Percentiles rank a stretch among this genome's conserved stretches.
phyloP scores from a whole-genome alignment of 64 coral and sea anemone species.

The Dendronephthya gigantea region DNA sequence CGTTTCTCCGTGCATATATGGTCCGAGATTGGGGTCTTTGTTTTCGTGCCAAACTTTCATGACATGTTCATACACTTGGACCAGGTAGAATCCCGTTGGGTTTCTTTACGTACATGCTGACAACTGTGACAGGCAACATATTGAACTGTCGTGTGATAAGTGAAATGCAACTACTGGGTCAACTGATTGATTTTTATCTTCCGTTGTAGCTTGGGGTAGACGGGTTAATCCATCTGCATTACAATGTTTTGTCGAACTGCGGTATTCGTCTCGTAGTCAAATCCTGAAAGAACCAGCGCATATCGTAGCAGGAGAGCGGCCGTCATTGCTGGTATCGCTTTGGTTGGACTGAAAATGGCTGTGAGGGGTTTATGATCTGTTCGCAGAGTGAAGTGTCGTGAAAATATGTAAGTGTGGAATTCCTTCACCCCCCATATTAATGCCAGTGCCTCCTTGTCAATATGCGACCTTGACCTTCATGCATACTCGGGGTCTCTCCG shows the following conservation, averaged over 20 bases:
- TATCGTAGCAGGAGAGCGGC: too few species aligned
- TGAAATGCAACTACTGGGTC: constrained; percentile 46
- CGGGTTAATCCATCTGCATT: constrained; percentile 50
- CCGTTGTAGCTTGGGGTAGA: constrained; percentile 35
- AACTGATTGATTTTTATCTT: neutral
- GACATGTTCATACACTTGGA: constrained; percentile 16
- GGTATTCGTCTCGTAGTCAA: too few species aligned
- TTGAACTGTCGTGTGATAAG: constrained; percentile 27
- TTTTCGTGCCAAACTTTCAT: constrained; percentile 20
- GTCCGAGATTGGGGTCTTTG: neutral
- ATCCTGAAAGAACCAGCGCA: too few species aligned
- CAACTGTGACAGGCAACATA: constrained; percentile 27
- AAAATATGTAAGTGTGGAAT: too few species aligned
- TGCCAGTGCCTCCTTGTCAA: too few species aligned
- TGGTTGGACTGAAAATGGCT: too few species aligned
- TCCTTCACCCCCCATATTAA: too few species aligned
- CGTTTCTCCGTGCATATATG: neutral
- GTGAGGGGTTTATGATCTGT: too few species aligned
- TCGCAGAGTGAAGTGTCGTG: too few species aligned
- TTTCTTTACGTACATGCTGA: constrained; percentile 31
- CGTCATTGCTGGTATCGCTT: too few species aligned
- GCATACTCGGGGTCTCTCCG: too few species aligned
- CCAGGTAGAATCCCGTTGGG: constrained; percentile 5
- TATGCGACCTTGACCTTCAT: too few species aligned
- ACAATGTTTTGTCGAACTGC: constrained; percentile 25